phyloP scores from a whole-genome alignment of 2,888 invertebrate species.

The Chloromyia formosa region DNA sequence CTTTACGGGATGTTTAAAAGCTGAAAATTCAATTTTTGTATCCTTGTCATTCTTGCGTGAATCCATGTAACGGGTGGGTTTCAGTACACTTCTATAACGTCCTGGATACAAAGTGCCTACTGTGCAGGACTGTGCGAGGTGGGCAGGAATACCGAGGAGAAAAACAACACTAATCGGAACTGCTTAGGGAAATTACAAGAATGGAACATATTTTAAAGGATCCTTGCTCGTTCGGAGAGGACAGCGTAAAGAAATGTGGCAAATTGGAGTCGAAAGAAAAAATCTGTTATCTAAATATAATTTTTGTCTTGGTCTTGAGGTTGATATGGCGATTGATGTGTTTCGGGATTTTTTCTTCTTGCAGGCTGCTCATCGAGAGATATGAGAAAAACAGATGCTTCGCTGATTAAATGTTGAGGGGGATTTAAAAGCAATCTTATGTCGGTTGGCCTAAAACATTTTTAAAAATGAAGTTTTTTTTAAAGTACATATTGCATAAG shows the following conservation, averaged over 20 bases:
- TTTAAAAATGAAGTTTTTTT: too few species aligned
- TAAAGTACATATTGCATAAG: too few species aligned
- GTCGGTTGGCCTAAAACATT: too few species aligned
- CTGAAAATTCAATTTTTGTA: constrained; percentile 30
- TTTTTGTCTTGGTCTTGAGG: background rate
- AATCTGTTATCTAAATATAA: constrained; percentile 34
- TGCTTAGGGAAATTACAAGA: constrained; percentile 34
- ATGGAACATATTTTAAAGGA: constrained; percentile 5
- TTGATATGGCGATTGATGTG: background rate
- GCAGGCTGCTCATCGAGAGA: background rate
- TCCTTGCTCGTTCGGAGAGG: background rate
- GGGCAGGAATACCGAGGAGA: background rate
- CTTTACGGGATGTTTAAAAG: constrained; percentile 18
- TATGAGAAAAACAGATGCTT: too few species aligned
- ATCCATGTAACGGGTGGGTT: constrained; percentile 7
- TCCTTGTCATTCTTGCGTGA: constrained; percentile 20
- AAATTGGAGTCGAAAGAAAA: constrained; percentile 18
- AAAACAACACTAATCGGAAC: constrained; percentile 34
- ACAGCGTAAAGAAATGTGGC: background rate
- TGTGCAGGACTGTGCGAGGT: background rate
- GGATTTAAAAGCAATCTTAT: too few species aligned
- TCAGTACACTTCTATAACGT: too few species aligned
- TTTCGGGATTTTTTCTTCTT: background rate
- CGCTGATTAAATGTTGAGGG: too few species aligned
- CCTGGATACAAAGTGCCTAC: background rate